A percentile compares a stretch with the other conserved stretches of the same genome.
phyloP scores from a whole-genome alignment of 2,888 invertebrate species.

The Cryptocephalus primarius region DNA sequence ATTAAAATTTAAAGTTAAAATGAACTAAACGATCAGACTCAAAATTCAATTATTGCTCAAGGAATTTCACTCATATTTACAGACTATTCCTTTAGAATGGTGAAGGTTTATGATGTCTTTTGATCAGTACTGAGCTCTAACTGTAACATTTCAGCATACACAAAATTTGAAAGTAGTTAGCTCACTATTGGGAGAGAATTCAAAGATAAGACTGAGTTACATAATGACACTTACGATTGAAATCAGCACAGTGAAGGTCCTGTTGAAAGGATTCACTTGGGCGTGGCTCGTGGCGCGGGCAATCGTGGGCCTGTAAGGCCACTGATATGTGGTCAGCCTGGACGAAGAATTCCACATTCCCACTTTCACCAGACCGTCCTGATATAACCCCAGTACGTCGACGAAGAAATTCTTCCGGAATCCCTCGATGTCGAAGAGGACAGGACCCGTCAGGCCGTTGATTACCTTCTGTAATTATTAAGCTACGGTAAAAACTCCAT shows the following conservation, averaged over 20 bases:
- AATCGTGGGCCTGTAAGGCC: conserved; percentile 1
- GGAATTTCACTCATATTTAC: too few relatives aligned
- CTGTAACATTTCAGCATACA: too few relatives aligned
- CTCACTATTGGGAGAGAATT: too few relatives aligned
- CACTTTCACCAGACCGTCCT: conserved; percentile 52
- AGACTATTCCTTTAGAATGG: too few relatives aligned
- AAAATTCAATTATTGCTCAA: too few relatives aligned
- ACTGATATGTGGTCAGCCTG: conserved; percentile 10
- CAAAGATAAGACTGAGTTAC: too few relatives aligned
- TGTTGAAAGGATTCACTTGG: conserved; percentile 56
- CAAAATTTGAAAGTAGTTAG: too few relatives aligned
- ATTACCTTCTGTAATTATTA: conserved; percentile 44
- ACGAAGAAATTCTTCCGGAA: conserved; percentile 58
- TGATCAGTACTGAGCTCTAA: too few relatives aligned
- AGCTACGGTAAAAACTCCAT: neutral
- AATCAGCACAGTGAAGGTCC: conserved; percentile 60
- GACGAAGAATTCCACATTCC: conserved; percentile 54
- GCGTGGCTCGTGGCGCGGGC: conserved; percentile 15
- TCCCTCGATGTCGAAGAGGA: conserved; percentile 71
- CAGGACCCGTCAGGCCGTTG: conserved; percentile 62
- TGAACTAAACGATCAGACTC: too few relatives aligned
- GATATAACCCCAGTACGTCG: conserved; percentile 55
- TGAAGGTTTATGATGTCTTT: too few relatives aligned
- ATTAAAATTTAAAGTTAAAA: too few relatives aligned
- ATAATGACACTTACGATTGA: conserved; percentile 47